A percentile compares a stretch with the other conserved stretches of the same genome.
These are phyloP conservation scores for Paratilapia polleni DNA, from an alignment of 2,113 vertebrate genomes.

Conservation along the genomic window DNA sequence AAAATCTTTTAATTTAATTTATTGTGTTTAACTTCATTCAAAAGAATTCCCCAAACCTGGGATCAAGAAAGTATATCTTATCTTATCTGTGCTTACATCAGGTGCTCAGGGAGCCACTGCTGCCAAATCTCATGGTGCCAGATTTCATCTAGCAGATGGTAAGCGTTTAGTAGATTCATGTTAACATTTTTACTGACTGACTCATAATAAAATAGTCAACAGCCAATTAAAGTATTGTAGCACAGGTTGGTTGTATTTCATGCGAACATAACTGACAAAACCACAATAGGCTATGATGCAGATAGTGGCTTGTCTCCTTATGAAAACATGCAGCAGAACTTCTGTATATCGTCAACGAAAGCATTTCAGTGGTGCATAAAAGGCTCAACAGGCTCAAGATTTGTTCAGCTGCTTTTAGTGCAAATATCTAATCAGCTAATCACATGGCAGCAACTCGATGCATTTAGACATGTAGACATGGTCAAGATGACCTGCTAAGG, in stretches of 20 bases:
- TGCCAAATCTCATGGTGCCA: neutral
- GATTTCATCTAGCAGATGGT: slow-evolving; percentile 2
- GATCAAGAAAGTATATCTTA: fast-evolving
- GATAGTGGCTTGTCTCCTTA: too few species aligned
- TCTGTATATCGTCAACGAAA: fast-evolving
- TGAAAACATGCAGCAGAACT: neutral
- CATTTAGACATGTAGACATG: too few species aligned
- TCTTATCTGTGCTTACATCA: neutral
- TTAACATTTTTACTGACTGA: neutral
- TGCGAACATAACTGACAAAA: neutral
- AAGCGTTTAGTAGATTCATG: neutral
- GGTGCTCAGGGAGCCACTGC: neutral
- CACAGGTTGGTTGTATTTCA: neutral
- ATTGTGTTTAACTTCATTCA: neutral
- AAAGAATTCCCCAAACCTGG: neutral
- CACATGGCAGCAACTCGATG: too few species aligned
- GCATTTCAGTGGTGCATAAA: neutral
- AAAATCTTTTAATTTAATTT: neutral
- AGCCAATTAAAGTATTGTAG: neutral
- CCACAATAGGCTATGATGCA: too few species aligned
- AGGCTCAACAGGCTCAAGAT: neutral
- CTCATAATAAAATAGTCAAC: neutral
- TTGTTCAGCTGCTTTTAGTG: too few species aligned
- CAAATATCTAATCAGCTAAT: too few species aligned
- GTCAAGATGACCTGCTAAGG: too few species aligned